Evolutionary conservation across 2,113 vertebrate genomes (phyloP).

Genomic region (Hemichromis elongatus): DNA sequence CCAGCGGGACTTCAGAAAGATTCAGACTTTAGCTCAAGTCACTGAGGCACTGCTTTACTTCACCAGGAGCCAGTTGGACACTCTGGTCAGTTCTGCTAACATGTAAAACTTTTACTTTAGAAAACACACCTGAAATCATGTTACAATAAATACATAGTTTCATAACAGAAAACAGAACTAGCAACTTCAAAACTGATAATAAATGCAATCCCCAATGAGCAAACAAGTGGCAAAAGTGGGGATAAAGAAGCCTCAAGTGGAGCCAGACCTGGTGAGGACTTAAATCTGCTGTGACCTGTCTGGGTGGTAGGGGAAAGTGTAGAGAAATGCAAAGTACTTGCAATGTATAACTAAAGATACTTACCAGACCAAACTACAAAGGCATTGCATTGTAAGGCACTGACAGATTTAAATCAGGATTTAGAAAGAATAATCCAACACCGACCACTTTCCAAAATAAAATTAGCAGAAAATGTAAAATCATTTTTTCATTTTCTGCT

Average conservation of each 20-base stretch:
- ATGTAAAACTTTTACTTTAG: background rate
- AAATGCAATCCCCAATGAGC: background rate
- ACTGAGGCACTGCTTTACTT: slow-evolving; percentile 70
- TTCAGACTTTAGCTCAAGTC: slow-evolving; percentile 59
- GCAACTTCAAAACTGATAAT: background rate
- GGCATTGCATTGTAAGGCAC: background rate
- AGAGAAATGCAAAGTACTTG: background rate
- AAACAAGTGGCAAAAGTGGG: background rate
- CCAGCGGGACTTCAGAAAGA: slow-evolving; percentile 74
- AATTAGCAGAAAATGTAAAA: background rate
- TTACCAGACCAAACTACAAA: background rate
- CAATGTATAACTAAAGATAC: background rate
- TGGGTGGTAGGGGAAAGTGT: background rate
- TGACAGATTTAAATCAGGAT: background rate
- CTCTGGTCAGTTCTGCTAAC: slow-evolving; percentile 66
- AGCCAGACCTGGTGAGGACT: background rate
- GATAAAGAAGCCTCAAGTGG: background rate
- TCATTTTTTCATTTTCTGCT: background rate
- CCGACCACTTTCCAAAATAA: background rate
- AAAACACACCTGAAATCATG: background rate
- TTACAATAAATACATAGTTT: background rate
- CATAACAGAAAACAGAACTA: background rate
- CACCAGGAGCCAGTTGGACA: slow-evolving; percentile 62
- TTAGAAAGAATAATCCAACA: background rate
- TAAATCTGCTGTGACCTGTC: background rate